A percentile compares a stretch with the other conserved stretches of the same genome.
These are phyloP conservation scores for Stenurella melanura DNA, from an alignment of 2,888 invertebrate genomes.

Conservation along the genomic window DNA sequence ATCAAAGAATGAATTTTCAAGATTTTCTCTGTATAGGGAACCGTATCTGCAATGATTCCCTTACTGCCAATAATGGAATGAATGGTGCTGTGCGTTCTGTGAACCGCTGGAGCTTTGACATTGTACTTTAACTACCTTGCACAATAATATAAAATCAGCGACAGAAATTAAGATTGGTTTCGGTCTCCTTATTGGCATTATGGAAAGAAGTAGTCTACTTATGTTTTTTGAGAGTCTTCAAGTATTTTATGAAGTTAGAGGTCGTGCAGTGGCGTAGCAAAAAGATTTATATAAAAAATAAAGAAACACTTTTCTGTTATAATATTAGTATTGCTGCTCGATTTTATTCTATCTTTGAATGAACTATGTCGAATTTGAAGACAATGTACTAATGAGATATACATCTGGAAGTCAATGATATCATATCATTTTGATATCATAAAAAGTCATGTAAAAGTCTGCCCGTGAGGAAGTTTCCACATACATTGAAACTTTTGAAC, in stretches of 20 bases:
- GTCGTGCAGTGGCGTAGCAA: too few species aligned
- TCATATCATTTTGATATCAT: too few species aligned
- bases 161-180: conserved; percentile 8
- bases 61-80: conserved; percentile 12
- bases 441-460: too few species aligned
- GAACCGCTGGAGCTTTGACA: not conserved
- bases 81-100: not conserved
- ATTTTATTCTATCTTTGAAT: too few species aligned
- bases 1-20: conserved; percentile 31
- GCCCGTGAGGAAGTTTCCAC: too few species aligned
- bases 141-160: not conserved
- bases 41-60: not conserved
- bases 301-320: too few species aligned
- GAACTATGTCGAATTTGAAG: too few species aligned
- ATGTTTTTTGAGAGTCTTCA: not conserved
- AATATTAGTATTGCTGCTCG: too few species aligned
- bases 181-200: not conserved
- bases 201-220: not conserved
- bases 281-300: too few species aligned
- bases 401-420: too few species aligned
- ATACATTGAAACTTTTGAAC: too few species aligned
- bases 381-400: too few species aligned
- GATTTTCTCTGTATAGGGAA: conserved; percentile 4
- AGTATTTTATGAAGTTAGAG: not conserved
- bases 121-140: conserved; percentile 9